Conservation (phyloP, 2,113 vertebrate genomes). For the Neogobius melanostomus region DNA sequence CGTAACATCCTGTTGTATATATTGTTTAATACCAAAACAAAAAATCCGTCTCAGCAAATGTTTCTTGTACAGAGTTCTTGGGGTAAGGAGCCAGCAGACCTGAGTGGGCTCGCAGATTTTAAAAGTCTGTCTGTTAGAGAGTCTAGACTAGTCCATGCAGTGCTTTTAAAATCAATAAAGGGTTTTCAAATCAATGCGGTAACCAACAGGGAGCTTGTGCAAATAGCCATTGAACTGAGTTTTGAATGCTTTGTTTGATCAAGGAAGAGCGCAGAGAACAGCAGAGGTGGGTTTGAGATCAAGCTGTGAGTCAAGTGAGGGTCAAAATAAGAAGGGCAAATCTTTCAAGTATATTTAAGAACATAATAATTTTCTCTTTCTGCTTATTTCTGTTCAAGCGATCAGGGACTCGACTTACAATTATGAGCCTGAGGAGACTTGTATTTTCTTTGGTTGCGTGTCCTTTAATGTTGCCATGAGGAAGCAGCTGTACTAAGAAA, state of each 20-base stretch:
- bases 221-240: background rate
- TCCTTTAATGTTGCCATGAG: background rate
- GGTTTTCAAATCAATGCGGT: background rate
- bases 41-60: background rate
- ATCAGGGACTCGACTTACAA: no score
- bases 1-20: background rate
- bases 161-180: slow-evolving; percentile 6
- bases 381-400: no score
- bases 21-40: background rate
- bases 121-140: background rate
- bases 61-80: background rate
- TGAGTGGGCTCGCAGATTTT: background rate
- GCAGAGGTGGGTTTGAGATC: background rate
- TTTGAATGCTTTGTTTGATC: slow-evolving; percentile 11
- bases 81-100: background rate
- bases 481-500: background rate
- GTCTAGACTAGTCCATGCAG: slow-evolving; percentile 2
- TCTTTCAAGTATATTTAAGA: no score
- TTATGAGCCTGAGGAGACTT: no score
- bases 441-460: background rate
- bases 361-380: no score
- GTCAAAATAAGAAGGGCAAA: background rate
- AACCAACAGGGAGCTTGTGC: slow-evolving; percentile 1
- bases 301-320: background rate
- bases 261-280: background rate